These are phyloP conservation scores for Channa maculata DNA, from an alignment of 2,113 vertebrate genomes.

Conservation along the genomic window DNA sequence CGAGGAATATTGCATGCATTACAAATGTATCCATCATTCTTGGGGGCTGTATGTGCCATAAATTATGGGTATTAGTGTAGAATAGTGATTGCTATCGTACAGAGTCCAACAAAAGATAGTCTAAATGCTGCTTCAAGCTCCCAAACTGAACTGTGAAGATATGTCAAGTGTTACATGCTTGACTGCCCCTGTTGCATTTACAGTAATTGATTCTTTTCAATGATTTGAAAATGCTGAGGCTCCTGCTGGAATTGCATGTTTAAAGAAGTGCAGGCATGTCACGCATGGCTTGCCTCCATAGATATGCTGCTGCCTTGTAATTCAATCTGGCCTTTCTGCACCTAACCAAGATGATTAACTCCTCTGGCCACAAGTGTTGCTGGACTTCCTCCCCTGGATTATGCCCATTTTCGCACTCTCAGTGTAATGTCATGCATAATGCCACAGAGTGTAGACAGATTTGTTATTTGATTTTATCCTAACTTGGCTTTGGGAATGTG, in stretches of 20 bases:
- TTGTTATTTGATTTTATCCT: conserved; percentile 1
- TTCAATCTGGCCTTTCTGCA: conserved; percentile 73
- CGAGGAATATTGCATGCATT: conserved; percentile 55
- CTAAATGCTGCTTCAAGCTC: conserved; percentile 64
- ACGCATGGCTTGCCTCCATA: conserved; percentile 75
- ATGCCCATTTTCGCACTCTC: conserved; percentile 39
- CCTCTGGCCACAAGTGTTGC: conserved; percentile 49
- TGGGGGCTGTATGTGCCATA: conserved; percentile 33
- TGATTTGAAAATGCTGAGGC: conserved; percentile 72
- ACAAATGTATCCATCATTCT: conserved; percentile 58
- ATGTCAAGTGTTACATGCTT: conserved; percentile 84
- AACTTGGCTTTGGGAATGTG: conserved; percentile 17
- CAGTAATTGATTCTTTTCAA: conserved; percentile 88
- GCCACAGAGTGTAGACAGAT: conserved; percentile 5
- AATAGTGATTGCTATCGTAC: conserved; percentile 58
- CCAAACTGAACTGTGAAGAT: conserved; percentile 78
- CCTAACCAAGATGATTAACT: conserved; percentile 71
- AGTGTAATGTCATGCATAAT: conserved; percentile 58
- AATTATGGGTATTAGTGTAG: conserved; percentile 67
- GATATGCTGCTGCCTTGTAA: conserved; percentile 75
- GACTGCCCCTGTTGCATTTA: conserved; percentile 82
- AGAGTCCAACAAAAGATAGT: conserved; percentile 72
- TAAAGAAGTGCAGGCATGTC: conserved; percentile 75
- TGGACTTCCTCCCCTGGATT: conserved; percentile 52
- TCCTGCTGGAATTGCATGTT: conserved; percentile 76